A percentile compares a stretch with the other conserved stretches of the same genome.
Evolutionary conservation across 2,888 invertebrate genomes (phyloP).

Genomic region (Empis stercorea): DNA sequence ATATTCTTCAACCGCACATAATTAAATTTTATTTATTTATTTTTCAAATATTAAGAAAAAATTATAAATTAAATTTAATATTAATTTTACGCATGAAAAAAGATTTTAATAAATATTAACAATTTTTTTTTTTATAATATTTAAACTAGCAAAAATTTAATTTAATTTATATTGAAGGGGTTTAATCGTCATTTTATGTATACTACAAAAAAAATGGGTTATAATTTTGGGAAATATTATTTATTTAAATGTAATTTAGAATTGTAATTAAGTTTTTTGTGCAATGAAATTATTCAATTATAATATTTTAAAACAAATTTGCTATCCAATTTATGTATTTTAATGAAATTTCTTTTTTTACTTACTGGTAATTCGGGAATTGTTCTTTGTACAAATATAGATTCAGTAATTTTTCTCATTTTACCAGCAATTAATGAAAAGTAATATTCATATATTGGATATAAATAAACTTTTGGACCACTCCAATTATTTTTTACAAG

Average conservation of each 20-base stretch:
- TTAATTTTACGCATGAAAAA: slow-evolving; percentile 33
- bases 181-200: slow-evolving; percentile 9
- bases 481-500: slow-evolving; percentile 29
- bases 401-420: slow-evolving; percentile 29
- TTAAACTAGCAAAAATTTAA: slow-evolving; percentile 28
- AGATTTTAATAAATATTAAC: not conserved
- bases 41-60: no score
- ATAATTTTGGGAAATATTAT: no score
- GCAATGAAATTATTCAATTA: no score
- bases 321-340: no score
- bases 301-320: not conserved
- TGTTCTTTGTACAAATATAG: slow-evolving; percentile 26
- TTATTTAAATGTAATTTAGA: no score
- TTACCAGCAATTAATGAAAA: slow-evolving; percentile 27
- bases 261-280: no score
- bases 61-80: slow-evolving; percentile 34
- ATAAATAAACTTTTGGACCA: slow-evolving; percentile 30
- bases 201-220: slow-evolving; percentile 30
- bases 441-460: slow-evolving; percentile 35
- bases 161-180: slow-evolving; percentile 5
- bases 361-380: slow-evolving; percentile 30
- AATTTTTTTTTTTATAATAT: no score
- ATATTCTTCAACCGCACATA: no score
- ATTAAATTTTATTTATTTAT: no score
- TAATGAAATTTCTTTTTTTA: no score